Evolutionary conservation across 2,113 vertebrate species (phyloP), one percentile per base, ranked within the genome.

Genomic region (Eublepharis macularius): DNA sequence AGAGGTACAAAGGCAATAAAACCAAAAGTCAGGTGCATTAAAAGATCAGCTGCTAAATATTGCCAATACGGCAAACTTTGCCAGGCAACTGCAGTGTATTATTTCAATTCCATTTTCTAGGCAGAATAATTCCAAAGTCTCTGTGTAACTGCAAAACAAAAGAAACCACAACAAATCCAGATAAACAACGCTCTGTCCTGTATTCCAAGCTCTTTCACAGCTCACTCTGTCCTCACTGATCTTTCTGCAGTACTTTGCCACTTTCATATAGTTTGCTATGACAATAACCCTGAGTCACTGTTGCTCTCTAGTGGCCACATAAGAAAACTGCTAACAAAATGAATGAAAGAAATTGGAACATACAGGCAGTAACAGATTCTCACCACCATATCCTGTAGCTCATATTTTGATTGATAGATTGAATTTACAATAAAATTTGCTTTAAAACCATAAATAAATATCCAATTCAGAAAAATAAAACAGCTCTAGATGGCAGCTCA

Each of bases 221-320:
- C n/a, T n/a, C n/a, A n/a, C 32, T 16, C 5, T 69, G 29, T 12
- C 14, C 1, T 1, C 9, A 26, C 66, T 17, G 0, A 68, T 32
- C 16, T 41, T 80, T 6, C 32, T 1, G 51, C 43, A 70, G 74
- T n/a, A n/a, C n/a, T n/a, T n/a, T n/a, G 69, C 82, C 90, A 76
- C 51, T 89, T 87, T 85, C 49, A 77, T 51, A 82, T 85, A 82
- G 24, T 63, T 77, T 84, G 92, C 85, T 41, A 89, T 94, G 87
- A 88, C 54, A 83, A 84, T 73, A 88, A 90, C 85, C 90, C 79
- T 92, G 86, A 87, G 70, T 90, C 3, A 47, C 84, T 65, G 75
- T 94, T 93, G 94, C 92, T 90, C 92, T 90, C 84, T 91, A 89
- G 88, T 89, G 93, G 93, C 84, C 89, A 92, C 0, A 0, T 65